Evolutionary conservation across 1,140 invertebrate genomes (phyloP), one percentile per base, ranked within the genome.

Genomic region (Lycorma delicatula): DNA sequence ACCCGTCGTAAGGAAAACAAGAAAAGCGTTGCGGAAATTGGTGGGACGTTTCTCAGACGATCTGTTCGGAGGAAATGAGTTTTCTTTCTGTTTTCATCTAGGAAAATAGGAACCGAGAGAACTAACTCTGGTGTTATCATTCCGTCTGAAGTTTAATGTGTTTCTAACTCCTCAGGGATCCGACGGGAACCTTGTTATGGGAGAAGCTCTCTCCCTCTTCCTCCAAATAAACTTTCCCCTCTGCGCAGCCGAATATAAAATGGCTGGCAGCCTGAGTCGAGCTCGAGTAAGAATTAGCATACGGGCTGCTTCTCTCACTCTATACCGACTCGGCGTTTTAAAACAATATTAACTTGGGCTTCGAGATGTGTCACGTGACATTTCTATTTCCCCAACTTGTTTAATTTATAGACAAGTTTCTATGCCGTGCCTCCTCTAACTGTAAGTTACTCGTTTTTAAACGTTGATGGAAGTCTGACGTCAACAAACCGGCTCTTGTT

Each of bases 11-110:
- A 44, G 41, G 41, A 44, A 44, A 44, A 44, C 41, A 44, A 44
- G 41, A 44, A 44, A 44, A 44, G 41, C 41, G 41, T 22, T 16
- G 23, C 26, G 49, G 49, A 56, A 56, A 57, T 51, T 48, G 56
- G 48, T 26, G 36, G 34, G 41, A 29, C 46, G 44, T 31, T 48
- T 56, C 46, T 56, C 55, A 28, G 16, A 16, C 25, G 23, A 25
- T 27, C 6, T 26, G 49, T 27, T 18, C 23, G 49, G 31, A 22
- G 56, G 56, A 57, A 57, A 57, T 57, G 56, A 51, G 56, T 23
- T 57, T 57, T 57, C 56, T 57, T 57, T 26, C 47, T 41, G 56
- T 57, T 57, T 57, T 57, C 56, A 57, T 31, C 56, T 27, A 36
- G 54, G 41, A 57, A 56, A 23, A 29, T 29, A 44, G 16, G 41